These are phyloP conservation scores for Pachydiplax longipennis DNA, from an alignment of 2,888 invertebrate species.

Conservation along the genomic window DNA sequence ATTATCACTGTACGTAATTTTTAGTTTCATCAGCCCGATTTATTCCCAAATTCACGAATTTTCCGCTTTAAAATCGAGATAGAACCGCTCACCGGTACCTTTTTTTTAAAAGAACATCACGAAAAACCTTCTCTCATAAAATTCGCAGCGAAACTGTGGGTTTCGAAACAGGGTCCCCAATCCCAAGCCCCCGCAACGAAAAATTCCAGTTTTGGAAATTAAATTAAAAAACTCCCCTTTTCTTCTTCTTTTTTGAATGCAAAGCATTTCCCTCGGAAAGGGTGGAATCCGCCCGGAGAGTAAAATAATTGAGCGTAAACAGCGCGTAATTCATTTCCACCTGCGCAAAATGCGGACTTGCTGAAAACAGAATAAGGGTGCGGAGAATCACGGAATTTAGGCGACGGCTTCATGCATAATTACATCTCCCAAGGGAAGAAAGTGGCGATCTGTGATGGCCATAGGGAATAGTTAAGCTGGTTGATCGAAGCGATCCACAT, in stretches of 20 bases:
- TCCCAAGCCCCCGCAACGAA: neutral
- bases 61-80: too few species aligned
- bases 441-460: neutral
- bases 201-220: neutral
- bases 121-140: too few species aligned
- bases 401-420: neutral
- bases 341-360: neutral
- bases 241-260: too few species aligned
- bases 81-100: too few species aligned
- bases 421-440: neutral
- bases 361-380: neutral
- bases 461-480: neutral
- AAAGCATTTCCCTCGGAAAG: neutral
- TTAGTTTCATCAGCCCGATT: too few species aligned
- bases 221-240: neutral
- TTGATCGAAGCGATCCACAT: neutral
- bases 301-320: neutral
- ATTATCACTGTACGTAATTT: too few species aligned
- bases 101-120: too few species aligned
- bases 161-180: neutral
- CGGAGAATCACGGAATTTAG: neutral
- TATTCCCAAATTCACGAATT: too few species aligned
- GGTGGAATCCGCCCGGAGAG: neutral
- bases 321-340: neutral
- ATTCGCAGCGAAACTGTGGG: neutral